Evolutionary conservation across 1,140 invertebrate species (phyloP).

Genomic region (Achatina immaculata): DNA sequence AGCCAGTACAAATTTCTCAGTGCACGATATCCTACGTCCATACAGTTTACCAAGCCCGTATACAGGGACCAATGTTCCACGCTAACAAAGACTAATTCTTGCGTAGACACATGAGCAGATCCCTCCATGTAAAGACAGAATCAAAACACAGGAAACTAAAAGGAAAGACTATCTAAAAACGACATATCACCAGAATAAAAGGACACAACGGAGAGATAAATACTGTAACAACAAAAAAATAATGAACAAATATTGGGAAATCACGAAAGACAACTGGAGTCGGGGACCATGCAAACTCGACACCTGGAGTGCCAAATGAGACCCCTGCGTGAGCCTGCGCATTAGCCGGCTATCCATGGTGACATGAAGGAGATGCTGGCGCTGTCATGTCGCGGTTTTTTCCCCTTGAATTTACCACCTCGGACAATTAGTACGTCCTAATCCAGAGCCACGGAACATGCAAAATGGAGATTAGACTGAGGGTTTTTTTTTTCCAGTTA

Average conservation of each 20-base stretch:
- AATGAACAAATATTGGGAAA: not conserved
- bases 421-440: not conserved
- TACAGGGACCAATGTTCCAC: no score
- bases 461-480: not conserved
- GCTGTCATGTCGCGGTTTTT: not conserved
- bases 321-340: not conserved
- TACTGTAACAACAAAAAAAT: not conserved
- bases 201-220: not conserved
- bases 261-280: conserved; percentile 4
- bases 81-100: no score
- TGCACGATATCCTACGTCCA: no score
- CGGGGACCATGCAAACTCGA: not conserved
- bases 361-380: not conserved
- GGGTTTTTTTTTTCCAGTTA: no score
- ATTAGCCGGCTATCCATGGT: not conserved
- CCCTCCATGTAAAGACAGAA: no score
- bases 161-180: no score
- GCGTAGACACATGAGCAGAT: no score
- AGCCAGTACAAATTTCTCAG: no score
- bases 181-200: no score
- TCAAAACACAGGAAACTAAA: not conserved
- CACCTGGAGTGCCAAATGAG: conserved; percentile 1
- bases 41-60: no score
- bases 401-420: not conserved
- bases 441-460: not conserved